Base-by-base conservation (phyloP, 1,140 invertebrate genomes). In the Drosophila subpulchrella region DNA sequence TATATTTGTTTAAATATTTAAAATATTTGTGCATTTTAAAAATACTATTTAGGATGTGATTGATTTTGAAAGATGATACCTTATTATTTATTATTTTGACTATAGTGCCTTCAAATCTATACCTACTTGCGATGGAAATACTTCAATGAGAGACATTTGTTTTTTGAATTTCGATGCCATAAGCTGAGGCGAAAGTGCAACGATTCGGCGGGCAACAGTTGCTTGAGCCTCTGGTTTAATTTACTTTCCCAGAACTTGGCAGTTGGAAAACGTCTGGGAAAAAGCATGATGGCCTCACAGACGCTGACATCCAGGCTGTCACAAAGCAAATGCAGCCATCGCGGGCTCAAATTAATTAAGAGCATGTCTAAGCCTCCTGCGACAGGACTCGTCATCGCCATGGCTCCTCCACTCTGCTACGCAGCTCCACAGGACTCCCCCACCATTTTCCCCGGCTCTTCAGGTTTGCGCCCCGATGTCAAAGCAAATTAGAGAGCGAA, bases 301-400 rank as follows among this genome's bases (percentile, higher is more conserved):
- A 30, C 36, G 46, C 36, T 63, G 60, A 50, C 44, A 61, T 27
- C 20, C 41, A 47, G 53, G 20, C 50, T 57, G 62, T 24, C 63
- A 71, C 68, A 86, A 81, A 78, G 77, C 59, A 72, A 74, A 50
- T 70, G 78, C 81, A 84, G 67, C 51, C 61, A 46, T 56, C 78
- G 61, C 72, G 62, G 54, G 58, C 71, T 85, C 57, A 82, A 86
- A 85, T 85, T 85, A 85, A 85, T 85, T 85, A 85, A 85, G 76
- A 85, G 83, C 61, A 73, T 61, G 61, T 56, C 65, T 81, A 60
- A 81, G 46, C 63, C 42, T 30, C 44, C 53, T 65, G 59, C 53
- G 27, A 75, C 71, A 54, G 39, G 36, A 55, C 72, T 75, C 72
- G 58, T 63, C 59, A 77, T 81, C 42, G 32, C 36, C 56, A 51